Evolutionary conservation across 1,140 invertebrate genomes (phyloP).

Genomic region (Cydia pomonella): DNA sequence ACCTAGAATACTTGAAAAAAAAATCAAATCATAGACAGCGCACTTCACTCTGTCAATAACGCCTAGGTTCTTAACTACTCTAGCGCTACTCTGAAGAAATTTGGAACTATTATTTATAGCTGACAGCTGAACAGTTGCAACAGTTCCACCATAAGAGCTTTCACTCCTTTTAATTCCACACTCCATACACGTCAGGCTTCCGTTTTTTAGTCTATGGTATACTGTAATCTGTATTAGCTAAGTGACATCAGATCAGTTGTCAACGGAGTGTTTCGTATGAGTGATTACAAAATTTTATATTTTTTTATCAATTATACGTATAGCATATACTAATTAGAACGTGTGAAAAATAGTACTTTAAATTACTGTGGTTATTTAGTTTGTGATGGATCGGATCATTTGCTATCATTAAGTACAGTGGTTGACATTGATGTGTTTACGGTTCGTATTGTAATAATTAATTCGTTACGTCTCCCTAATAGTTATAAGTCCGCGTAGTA

Average conservation of each 20-base stretch:
- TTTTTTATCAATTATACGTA: slow-evolving; percentile 16
- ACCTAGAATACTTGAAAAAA: no score
- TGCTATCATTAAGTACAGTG: slow-evolving; percentile 39
- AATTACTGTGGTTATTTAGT: slow-evolving; percentile 28
- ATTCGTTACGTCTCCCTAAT: slow-evolving; percentile 53
- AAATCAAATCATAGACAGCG: no score
- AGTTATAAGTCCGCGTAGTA: neutral
- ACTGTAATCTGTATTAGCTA: neutral
- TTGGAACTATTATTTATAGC: no score
- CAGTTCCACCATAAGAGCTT: no score
- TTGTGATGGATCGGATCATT: slow-evolving; percentile 46
- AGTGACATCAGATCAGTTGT: slow-evolving; percentile 30
- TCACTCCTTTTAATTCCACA: no score
- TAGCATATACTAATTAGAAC: slow-evolving; percentile 13
- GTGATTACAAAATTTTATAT: slow-evolving; percentile 31
- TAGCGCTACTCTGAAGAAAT: no score
- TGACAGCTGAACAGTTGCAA: no score
- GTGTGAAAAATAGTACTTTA: slow-evolving; percentile 8
- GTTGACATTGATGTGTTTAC: slow-evolving; percentile 64
- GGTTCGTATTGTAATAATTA: slow-evolving; percentile 58
- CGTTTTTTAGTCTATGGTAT: slow-evolving; percentile 16
- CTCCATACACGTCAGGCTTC: no score
- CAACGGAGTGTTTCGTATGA: slow-evolving; percentile 25
- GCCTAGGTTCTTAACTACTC: no score
- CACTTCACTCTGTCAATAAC: no score